Conservation (phyloP, 2,797 vertebrate species). For the Potorous gilbertii region DNA sequence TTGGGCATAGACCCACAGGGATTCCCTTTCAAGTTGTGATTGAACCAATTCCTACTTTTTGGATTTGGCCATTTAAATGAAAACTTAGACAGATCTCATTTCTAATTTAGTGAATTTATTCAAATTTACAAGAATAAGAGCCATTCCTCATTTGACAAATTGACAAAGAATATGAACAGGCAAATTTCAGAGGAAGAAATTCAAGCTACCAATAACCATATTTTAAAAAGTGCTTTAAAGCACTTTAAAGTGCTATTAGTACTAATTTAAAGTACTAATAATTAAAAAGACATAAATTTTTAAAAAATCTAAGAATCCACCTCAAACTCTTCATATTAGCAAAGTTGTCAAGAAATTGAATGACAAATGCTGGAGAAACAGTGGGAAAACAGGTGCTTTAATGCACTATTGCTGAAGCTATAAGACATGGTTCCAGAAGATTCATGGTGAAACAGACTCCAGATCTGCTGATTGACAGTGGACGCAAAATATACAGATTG, state of each 20-base stretch:
- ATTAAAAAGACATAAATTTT: background rate
- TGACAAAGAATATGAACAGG: background rate
- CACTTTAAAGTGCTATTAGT: too few relatives aligned
- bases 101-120: background rate
- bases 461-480: background rate
- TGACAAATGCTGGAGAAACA: background rate
- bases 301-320: background rate
- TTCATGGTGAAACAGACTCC: background rate
- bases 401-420: background rate
- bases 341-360: background rate
- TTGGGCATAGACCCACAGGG: background rate
- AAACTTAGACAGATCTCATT: background rate
- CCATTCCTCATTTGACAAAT: background rate
- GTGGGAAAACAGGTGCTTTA: background rate
- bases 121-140: background rate
- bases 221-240: background rate
- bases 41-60: background rate
- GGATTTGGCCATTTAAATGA: background rate
- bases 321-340: background rate
- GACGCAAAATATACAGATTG: background rate
- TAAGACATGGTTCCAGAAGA: background rate
- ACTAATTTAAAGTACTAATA: background rate
- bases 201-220: background rate
- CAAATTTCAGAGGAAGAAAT: background rate
- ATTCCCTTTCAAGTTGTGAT: too few relatives aligned